These are phyloP conservation scores for Ochotona princeps DNA, from an alignment of 2,113 vertebrate species.

Conservation along the genomic window DNA sequence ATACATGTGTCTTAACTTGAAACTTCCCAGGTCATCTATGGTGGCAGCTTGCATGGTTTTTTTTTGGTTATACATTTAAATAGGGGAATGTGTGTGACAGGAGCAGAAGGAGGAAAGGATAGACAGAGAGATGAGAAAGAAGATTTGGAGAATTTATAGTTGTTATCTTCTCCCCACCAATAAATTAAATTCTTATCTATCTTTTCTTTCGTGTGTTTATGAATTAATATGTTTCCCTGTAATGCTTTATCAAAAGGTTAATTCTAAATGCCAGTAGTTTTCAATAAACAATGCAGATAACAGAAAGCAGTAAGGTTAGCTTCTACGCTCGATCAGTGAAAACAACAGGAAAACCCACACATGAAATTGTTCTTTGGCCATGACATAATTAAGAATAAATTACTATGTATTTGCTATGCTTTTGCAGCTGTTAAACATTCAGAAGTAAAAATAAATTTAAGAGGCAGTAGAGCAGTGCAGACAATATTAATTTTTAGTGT, in stretches of 20 bases:
- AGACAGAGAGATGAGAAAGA: not conserved
- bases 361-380: constrained; percentile 61
- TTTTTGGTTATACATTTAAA: not conserved
- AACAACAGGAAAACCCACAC: constrained; percentile 58
- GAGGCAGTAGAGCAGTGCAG: not conserved
- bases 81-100: not conserved
- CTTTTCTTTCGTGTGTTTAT: not conserved
- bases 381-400: constrained; percentile 73
- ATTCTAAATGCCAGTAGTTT: constrained; percentile 67
- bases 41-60: not conserved
- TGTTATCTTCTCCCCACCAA: constrained; percentile 7
- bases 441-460: constrained; percentile 58
- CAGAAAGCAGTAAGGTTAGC: constrained; percentile 64
- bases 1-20: constrained; percentile 26
- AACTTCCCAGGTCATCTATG: not conserved
- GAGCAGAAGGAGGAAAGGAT: not conserved
- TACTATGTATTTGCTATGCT: constrained; percentile 36
- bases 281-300: constrained; percentile 57
- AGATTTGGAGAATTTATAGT: not conserved
- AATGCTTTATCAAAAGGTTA: constrained; percentile 60
- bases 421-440: constrained; percentile 59
- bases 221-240: constrained; percentile 51
- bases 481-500: not conserved
- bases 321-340: constrained; percentile 65
- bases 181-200: constrained; percentile 23